phyloP scores from a whole-genome alignment of 2,797 vertebrate species.

The Sebastes alutus region DNA sequence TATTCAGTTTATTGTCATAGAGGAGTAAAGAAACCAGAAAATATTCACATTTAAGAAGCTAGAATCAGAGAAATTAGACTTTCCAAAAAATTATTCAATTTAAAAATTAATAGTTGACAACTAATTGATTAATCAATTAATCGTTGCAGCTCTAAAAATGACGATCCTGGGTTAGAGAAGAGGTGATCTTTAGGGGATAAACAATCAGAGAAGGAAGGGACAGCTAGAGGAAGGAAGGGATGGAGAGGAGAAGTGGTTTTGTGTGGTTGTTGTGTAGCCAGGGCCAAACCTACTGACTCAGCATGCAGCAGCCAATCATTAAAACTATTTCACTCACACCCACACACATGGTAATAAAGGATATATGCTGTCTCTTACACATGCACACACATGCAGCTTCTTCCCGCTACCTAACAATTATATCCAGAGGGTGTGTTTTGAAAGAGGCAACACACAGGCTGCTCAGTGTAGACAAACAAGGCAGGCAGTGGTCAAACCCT shows the following conservation, averaged over 20 bases:
- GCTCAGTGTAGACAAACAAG: not conserved
- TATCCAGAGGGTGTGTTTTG: not conserved
- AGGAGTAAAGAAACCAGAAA: too few species aligned
- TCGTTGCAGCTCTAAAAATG: not conserved
- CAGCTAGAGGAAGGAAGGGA: conserved; percentile 49
- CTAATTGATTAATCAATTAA: too few species aligned
- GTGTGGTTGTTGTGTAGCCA: not conserved
- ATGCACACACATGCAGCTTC: not conserved
- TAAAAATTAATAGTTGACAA: too few species aligned
- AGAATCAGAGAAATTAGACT: too few species aligned
- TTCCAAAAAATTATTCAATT: too few species aligned
- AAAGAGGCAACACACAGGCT: not conserved
- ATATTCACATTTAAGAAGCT: too few species aligned
- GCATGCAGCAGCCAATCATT: conserved; percentile 43
- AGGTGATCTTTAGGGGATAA: not conserved
- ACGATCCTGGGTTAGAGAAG: not conserved
- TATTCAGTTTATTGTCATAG: too few species aligned
- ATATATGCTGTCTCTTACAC: not conserved
- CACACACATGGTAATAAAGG: not conserved
- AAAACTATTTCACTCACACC: not conserved
- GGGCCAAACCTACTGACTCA: conserved; percentile 43
- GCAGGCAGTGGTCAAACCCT: conserved; percentile 16
- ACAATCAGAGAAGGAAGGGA: conserved; percentile 18
- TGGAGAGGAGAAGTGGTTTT: conserved; percentile 27
- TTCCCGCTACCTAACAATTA: not conserved